Base-by-base conservation (phyloP, 1,140 invertebrate genomes). In the Drosophila lowei region DNA sequence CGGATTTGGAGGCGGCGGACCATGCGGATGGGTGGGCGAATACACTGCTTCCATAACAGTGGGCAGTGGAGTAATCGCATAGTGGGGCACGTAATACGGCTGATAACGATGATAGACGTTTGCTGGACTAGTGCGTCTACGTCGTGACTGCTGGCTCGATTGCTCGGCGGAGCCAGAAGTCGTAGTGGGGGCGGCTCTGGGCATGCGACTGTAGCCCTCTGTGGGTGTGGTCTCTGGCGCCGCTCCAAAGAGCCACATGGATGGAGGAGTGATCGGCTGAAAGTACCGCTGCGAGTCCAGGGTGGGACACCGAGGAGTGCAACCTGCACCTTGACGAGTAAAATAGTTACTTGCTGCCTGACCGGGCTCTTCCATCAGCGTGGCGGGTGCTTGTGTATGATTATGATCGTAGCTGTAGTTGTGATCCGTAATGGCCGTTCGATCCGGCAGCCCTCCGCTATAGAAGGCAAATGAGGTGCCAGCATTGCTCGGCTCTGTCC, bases 381-480 rank as follows among this genome's bases (percentile, higher is more conserved):
- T 44, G 7, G 58, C 58, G 3, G 74, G 64, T 25, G 59, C 55
- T 59, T 73, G 71, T 23, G 64, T 28, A 21, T 60, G 54, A 25
- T 66, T 60, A 23, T 88, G 65, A 42, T 78, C 78, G 41, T 85
- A 85, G 49, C 68, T 85, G 53, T 85, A 85, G 30, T 88, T 85
- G 74, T 85, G 81, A 57, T 85, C 81, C 6, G 65, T 62, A 11
- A 85, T 88, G 16, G 77, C 58, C 0, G 65, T 46, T 6, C 83
- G 77, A 42, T 85, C 83, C 6, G 81, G 46, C n/a, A 85, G 21
- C 5, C 68, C 83, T 3, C 81, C 81, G 16, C 83, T 85, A 9
- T 85, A 85, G n/a, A 85, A 85, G 8, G 83, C 77, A 44, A 85
- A 85, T 5, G 81, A 85, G 8, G 81, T 85, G 47, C 81, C 81